Conservation (phyloP, 2,797 vertebrate species). For the Microctenopoma lineatum region DNA sequence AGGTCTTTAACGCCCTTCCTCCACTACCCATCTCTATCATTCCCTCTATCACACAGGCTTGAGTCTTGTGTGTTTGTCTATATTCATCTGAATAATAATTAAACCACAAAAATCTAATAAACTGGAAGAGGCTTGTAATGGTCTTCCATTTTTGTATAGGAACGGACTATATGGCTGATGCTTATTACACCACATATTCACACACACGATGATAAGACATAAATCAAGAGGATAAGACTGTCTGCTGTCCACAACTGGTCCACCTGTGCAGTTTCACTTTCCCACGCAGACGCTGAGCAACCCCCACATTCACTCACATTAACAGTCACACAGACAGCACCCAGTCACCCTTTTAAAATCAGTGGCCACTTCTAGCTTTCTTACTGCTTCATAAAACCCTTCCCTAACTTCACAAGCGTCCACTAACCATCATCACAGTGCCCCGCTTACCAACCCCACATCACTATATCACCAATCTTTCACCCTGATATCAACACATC, state of each 20-base stretch:
- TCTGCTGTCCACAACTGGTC: conserved; percentile 6
- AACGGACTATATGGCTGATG: conserved; percentile 51
- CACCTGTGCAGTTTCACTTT: conserved; percentile 32
- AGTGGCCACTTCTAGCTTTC: conserved; percentile 74
- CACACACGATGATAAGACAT: conserved; percentile 35
- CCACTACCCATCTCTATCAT: conserved; percentile 73
- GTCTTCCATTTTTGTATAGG: conserved; percentile 64
- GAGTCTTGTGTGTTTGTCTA: conserved; percentile 29
- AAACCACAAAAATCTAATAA: conserved; percentile 64
- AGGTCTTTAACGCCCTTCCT: conserved; percentile 75
- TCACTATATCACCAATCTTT: conserved; percentile 78
- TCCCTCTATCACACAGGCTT: conserved; percentile 58
- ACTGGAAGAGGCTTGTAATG: conserved; percentile 68
- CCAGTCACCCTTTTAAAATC: conserved; percentile 63
- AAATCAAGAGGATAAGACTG: conserved; percentile 26
- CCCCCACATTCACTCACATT: conserved; percentile 10
- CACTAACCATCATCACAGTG: conserved; percentile 70
- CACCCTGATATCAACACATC: conserved; percentile 78
- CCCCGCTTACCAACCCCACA: conserved; percentile 72
- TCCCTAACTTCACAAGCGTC: conserved; percentile 59
- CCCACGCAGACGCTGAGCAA: conserved; percentile 15
- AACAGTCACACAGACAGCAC: conserved; percentile 3
- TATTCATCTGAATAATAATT: conserved; percentile 57
- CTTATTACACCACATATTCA: conserved; percentile 30
- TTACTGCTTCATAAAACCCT: conserved; percentile 66